A percentile compares a stretch with the other conserved stretches of the same genome.
Evolutionary conservation across 2,888 invertebrate species (phyloP).

Genomic region (Parnassius smintheus): DNA sequence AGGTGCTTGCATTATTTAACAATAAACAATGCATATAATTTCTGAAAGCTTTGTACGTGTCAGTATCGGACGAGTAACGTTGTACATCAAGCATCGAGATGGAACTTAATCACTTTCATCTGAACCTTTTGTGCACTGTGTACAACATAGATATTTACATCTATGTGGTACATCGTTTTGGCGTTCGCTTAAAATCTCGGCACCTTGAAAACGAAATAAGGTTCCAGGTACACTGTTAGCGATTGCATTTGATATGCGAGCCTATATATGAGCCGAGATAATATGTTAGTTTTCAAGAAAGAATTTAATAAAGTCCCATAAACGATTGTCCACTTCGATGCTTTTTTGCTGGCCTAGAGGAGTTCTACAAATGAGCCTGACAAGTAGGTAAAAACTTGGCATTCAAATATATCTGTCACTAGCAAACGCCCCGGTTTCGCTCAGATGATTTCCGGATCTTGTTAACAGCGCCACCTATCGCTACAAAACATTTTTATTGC

Average conservation of each 20-base stretch:
- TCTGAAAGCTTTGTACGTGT: neutral
- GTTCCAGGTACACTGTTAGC: neutral
- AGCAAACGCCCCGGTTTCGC: too few relatives aligned
- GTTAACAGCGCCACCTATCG: too few relatives aligned
- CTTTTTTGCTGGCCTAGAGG: too few relatives aligned
- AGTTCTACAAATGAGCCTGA: too few relatives aligned
- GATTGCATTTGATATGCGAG: neutral
- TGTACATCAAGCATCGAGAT: slow-evolving; percentile 42
- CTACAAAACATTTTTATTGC: too few relatives aligned
- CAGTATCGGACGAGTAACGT: neutral
- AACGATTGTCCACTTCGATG: too few relatives aligned
- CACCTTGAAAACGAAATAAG: slow-evolving; percentile 40
- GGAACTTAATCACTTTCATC: slow-evolving; percentile 76
- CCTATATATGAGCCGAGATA: too few relatives aligned
- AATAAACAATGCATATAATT: neutral
- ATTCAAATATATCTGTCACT: too few relatives aligned
- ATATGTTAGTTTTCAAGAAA: too few relatives aligned
- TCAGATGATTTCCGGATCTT: too few relatives aligned
- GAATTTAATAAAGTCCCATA: too few relatives aligned
- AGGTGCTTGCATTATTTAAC: neutral
- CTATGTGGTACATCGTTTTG: slow-evolving; percentile 72
- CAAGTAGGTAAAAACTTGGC: too few relatives aligned
- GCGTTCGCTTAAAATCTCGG: slow-evolving; percentile 54
- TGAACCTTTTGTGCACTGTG: slow-evolving; percentile 41
- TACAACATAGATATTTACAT: slow-evolving; percentile 55